phyloP scores from a whole-genome alignment of 2,113 vertebrate genomes.

The Nanger granti region DNA sequence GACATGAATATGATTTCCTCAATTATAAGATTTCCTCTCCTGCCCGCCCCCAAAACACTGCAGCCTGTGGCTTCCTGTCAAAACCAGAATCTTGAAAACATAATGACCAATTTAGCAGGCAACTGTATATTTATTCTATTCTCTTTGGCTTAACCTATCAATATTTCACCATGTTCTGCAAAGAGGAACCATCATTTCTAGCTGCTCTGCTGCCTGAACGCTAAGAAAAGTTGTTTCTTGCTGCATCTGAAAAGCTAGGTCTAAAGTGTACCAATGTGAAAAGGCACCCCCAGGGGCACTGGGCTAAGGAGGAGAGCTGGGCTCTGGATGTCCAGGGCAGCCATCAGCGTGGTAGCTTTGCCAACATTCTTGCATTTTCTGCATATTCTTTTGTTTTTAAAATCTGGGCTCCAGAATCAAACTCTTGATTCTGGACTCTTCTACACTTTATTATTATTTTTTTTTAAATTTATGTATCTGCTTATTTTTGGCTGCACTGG shows the following conservation, averaged over 20 bases:
- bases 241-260: background rate
- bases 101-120: constrained; percentile 28
- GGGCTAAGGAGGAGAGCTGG: no score
- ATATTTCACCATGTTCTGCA: background rate
- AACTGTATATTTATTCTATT: constrained; percentile 33
- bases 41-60: background rate
- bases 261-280: accelerated
- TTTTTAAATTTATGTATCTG: background rate
- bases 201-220: background rate
- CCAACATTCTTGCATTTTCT: background rate
- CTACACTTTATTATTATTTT: background rate
- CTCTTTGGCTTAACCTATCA: background rate
- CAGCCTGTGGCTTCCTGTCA: background rate
- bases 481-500: background rate
- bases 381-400: background rate
- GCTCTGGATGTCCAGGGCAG: background rate
- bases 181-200: background rate
- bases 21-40: background rate
- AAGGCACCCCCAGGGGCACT: accelerated
- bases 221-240: background rate
- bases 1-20: constrained; percentile 18
- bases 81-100: constrained; percentile 17
- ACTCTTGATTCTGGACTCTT: background rate
- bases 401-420: background rate
- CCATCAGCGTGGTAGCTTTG: background rate